phyloP scores from a whole-genome alignment of 2,113 vertebrate genomes.

The Hemiscyllium ocellatum region DNA sequence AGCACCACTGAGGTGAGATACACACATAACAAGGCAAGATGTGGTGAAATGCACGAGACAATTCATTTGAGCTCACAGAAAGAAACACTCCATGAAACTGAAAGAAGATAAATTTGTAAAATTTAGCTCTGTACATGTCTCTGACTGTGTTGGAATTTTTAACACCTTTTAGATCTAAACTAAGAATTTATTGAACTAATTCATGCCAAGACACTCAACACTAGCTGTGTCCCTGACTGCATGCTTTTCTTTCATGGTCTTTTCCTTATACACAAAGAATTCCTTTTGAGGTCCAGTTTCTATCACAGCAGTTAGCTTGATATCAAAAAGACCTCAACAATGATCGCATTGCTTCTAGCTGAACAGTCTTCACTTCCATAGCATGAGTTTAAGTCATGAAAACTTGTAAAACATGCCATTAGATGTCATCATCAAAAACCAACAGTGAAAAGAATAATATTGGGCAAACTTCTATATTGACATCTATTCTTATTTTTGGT shows the following conservation, averaged over 20 bases:
- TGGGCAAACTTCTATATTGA: background rate
- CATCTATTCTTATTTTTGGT: background rate
- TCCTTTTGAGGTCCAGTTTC: background rate
- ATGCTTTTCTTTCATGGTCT: background rate
- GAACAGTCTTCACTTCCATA: conserved; percentile 15
- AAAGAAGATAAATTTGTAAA: too few relatives aligned
- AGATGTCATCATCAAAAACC: conserved; percentile 6
- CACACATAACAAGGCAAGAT: too few relatives aligned
- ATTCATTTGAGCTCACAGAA: too few relatives aligned
- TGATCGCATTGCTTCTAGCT: background rate
- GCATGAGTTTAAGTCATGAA: background rate
- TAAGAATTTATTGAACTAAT: background rate
- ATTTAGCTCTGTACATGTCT: background rate
- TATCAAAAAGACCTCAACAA: conserved; percentile 25
- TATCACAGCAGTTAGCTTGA: background rate
- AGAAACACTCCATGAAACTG: too few relatives aligned
- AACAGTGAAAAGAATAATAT: background rate
- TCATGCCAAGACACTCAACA: background rate
- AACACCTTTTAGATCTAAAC: background rate
- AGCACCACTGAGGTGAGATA: too few relatives aligned
- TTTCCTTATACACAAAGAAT: background rate
- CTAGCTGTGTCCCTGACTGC: background rate
- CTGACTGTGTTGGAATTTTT: background rate
- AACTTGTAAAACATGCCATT: background rate
- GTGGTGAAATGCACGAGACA: too few relatives aligned